phyloP scores from a whole-genome alignment of 2,797 vertebrate species.

The Iguana delicatissima region DNA sequence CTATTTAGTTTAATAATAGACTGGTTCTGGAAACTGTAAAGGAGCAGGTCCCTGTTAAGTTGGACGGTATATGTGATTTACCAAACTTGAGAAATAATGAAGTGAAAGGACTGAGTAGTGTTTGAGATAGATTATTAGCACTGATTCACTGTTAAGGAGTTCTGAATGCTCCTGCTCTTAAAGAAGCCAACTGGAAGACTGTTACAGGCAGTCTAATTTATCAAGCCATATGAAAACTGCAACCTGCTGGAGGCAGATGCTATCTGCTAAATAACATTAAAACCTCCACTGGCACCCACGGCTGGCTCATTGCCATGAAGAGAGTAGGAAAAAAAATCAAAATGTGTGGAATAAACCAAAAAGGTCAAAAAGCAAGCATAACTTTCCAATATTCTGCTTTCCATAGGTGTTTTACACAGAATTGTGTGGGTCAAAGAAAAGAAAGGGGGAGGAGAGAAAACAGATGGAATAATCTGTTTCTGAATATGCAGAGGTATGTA shows the following conservation, averaged over 20 bases:
- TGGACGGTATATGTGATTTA: background rate
- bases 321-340: background rate
- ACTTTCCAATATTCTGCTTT: background rate
- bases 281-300: background rate
- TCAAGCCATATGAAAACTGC: background rate
- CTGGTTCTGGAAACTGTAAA: conserved; percentile 47
- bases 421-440: background rate
- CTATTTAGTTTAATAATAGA: conserved; percentile 44
- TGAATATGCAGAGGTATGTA: too few species aligned
- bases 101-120: background rate
- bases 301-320: background rate
- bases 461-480: background rate
- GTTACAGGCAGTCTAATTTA: background rate
- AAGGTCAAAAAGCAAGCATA: background rate
- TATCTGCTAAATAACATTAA: background rate
- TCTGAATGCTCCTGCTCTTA: background rate
- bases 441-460: background rate
- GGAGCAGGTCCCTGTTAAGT: conserved; percentile 33
- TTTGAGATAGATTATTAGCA: conserved; percentile 2
- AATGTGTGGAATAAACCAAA: background rate
- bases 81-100: background rate
- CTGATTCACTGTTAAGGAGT: background rate
- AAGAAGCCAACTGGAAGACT: background rate
- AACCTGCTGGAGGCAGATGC: background rate
- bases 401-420: background rate